Evolutionary conservation across 2,888 invertebrate genomes (phyloP).

Genomic region (Cephus pulcher): DNA sequence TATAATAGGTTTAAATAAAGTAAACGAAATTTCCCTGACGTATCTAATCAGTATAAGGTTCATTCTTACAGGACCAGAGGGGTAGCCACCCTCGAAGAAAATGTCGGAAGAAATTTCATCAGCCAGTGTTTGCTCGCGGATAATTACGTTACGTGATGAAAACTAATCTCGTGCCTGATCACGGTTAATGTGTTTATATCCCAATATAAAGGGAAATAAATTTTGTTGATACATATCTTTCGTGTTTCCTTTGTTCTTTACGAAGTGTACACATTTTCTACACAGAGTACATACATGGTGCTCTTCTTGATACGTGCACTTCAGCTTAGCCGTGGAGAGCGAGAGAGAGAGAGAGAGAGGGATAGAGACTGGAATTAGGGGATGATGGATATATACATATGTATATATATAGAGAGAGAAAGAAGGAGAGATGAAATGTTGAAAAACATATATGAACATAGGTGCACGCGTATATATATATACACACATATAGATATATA

Average conservation of each 20-base stretch:
- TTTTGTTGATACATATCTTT: background rate
- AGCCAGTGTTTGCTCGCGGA: background rate
- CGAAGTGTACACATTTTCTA: slow-evolving; percentile 21
- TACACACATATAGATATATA: too few relatives aligned
- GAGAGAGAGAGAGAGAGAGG: background rate
- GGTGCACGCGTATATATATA: too few relatives aligned
- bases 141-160: background rate
- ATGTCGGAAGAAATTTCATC: background rate
- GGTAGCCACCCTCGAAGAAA: background rate
- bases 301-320: slow-evolving; percentile 6
- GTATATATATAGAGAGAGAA: background rate
- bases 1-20: too few relatives aligned
- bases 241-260: slow-evolving; percentile 6
- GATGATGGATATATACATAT: background rate
- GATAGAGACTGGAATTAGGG: background rate
- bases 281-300: background rate
- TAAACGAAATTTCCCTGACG: too few relatives aligned
- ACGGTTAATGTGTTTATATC: background rate
- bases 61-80: background rate
- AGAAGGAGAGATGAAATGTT: background rate
- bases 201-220: background rate
- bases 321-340: background rate
- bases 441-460: too few relatives aligned
- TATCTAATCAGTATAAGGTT: background rate
- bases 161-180: background rate